Percentiles rank a stretch among this genome's conserved stretches.
phyloP scores from a whole-genome alignment of 2,888 invertebrate species.

The Apamea monoglypha region DNA sequence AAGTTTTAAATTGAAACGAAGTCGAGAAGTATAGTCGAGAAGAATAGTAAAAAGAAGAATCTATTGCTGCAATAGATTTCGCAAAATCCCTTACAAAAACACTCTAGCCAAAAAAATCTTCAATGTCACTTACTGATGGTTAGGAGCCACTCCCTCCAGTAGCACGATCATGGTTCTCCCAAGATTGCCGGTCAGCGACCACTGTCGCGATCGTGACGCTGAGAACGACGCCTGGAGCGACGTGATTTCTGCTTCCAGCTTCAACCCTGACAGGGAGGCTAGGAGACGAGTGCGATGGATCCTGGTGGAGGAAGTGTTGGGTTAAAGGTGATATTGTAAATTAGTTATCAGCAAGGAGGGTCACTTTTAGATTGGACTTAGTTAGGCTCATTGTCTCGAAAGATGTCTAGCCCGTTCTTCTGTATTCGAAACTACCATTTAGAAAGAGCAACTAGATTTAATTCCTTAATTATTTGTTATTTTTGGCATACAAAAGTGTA shows the following conservation, averaged over 20 bases:
- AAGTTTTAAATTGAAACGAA: background rate
- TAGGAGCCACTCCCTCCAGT: constrained; percentile 96
- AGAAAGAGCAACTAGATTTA: too few relatives aligned
- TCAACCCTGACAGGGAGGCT: constrained; percentile 97
- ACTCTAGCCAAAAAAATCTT: background rate
- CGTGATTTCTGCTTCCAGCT: constrained; percentile 98
- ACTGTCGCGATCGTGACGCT: constrained; percentile 96
- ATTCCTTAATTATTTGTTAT: too few relatives aligned
- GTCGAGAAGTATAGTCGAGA: too few relatives aligned
- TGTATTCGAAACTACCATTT: too few relatives aligned
- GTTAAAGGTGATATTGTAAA: background rate
- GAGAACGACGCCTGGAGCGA: constrained; percentile 97
- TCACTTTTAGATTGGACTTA: background rate
- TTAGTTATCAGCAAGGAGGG: background rate
- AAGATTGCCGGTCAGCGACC: constrained; percentile 96
- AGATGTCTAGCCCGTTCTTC: too few relatives aligned
- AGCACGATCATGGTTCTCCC: constrained; percentile 98
- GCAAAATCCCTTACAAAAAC: too few relatives aligned
- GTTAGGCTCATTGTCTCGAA: too few relatives aligned
- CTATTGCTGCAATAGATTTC: too few relatives aligned
- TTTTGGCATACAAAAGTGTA: too few relatives aligned
- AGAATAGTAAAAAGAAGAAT: too few relatives aligned
- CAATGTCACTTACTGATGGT: constrained; percentile 93
- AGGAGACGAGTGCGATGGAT: constrained; percentile 96
- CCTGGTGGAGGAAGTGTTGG: constrained; percentile 75